These are phyloP conservation scores for Labeo catla DNA, from an alignment of 2,113 vertebrate genomes.

Conservation along the genomic window DNA sequence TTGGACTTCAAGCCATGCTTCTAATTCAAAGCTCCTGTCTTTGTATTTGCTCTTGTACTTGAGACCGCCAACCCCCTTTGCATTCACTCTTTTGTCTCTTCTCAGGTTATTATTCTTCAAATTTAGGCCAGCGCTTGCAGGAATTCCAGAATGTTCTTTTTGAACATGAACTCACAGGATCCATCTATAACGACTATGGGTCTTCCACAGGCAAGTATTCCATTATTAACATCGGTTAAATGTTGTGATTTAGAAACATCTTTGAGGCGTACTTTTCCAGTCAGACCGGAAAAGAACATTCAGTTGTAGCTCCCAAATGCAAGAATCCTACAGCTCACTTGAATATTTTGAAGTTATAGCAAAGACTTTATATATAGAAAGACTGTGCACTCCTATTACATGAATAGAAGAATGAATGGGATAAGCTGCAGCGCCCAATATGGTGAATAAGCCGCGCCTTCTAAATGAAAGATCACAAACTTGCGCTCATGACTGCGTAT, in stretches of 20 bases:
- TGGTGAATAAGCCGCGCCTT: too few relatives aligned
- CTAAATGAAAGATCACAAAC: too few relatives aligned
- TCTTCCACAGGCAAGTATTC: slow-evolving; percentile 12
- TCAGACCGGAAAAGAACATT: background rate
- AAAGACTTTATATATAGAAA: too few relatives aligned
- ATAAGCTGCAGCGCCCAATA: too few relatives aligned
- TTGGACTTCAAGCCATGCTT: background rate
- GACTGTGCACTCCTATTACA: too few relatives aligned
- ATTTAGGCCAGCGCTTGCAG: slow-evolving; percentile 53
- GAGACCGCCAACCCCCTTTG: background rate
- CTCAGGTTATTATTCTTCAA: slow-evolving; percentile 32
- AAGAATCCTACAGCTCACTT: background rate
- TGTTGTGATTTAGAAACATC: background rate
- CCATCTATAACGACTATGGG: background rate
- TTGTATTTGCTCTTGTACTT: background rate
- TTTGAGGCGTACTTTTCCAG: background rate
- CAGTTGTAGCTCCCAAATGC: background rate
- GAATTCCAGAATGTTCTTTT: slow-evolving; percentile 39
- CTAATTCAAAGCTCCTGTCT: background rate
- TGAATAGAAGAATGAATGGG: too few relatives aligned
- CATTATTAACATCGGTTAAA: background rate
- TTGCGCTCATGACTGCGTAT: too few relatives aligned
- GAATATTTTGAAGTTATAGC: background rate
- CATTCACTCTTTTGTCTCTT: slow-evolving; percentile 27
- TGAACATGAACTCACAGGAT: background rate